A percentile compares a stretch with the other conserved stretches of the same genome.
phyloP scores from a whole-genome alignment of 2,113 vertebrate species.

The Tor tambroides region DNA sequence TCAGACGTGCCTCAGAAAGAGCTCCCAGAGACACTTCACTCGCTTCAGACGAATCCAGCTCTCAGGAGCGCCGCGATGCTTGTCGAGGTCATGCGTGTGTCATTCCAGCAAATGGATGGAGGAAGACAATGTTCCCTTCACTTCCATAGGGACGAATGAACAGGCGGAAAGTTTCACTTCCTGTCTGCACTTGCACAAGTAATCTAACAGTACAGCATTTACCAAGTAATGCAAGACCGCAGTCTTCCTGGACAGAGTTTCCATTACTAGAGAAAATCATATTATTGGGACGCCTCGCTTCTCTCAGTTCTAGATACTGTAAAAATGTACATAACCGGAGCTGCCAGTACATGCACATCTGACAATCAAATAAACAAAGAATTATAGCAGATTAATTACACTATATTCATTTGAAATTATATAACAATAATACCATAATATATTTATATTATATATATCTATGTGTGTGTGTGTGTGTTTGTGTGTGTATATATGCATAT shows the following conservation, averaged over 20 bases:
- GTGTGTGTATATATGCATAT: too few relatives aligned
- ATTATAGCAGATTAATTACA: neutral
- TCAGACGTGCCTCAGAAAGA: neutral
- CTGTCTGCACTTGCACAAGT: neutral
- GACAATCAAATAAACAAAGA: neutral
- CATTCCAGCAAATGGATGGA: neutral
- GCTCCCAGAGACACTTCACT: constrained; percentile 3
- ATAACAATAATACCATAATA: neutral
- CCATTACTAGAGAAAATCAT: neutral
- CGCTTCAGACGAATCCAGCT: neutral
- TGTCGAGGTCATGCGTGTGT: neutral
- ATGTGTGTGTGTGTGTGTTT: too few relatives aligned
- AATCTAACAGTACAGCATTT: neutral
- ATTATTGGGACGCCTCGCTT: neutral
- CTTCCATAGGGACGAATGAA: neutral
- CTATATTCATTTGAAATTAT: neutral
- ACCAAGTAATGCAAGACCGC: neutral
- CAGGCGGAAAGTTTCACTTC: neutral
- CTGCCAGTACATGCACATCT: neutral
- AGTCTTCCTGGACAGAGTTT: neutral
- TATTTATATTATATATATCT: too few relatives aligned
- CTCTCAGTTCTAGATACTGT: neutral
- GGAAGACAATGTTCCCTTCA: neutral
- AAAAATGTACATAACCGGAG: neutral
- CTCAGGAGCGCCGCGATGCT: neutral